Percentiles rank a stretch among this genome's conserved stretches.
These are phyloP conservation scores for Epizoanthus fatuus DNA, from an alignment of 92 coral and sea anemone species.

Conservation along the genomic window DNA sequence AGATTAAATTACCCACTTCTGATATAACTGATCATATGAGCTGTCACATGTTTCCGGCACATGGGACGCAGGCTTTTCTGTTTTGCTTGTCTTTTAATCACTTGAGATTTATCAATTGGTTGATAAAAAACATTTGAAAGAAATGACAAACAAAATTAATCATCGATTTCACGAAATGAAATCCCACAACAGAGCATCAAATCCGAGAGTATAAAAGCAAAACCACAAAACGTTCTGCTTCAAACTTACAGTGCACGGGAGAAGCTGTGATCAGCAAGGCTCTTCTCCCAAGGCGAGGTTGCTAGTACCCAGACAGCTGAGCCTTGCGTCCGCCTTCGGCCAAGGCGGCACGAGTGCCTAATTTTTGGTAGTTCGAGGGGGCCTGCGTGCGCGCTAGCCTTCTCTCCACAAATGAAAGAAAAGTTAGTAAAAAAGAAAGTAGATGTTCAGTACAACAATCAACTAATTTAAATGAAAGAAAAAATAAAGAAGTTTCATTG, in stretches of 20 bases:
- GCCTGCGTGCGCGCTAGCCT: constrained; percentile 72
- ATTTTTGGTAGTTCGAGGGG: constrained; percentile 77
- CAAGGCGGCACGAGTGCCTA: constrained; percentile 75
- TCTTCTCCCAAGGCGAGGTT: constrained; percentile 79
- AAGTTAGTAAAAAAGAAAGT: too few species aligned
- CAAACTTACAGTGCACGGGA: constrained; percentile 88
- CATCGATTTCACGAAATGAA: not conserved
- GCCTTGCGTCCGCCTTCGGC: constrained; percentile 83
- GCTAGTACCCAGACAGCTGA: constrained; percentile 70
- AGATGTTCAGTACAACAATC: too few species aligned
- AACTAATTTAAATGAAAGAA: too few species aligned
- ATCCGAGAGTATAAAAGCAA: constrained; percentile 54
- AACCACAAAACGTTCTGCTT: not conserved
- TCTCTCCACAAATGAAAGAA: not conserved
- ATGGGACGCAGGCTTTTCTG: constrained; percentile 5
- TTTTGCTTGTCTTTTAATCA: not conserved
- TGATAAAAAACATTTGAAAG: constrained; percentile 6
- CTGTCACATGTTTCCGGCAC: constrained; percentile 14
- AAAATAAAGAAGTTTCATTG: too few species aligned
- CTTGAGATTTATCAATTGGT: not conserved
- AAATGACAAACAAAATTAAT: constrained; percentile 1
- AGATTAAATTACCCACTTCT: not conserved
- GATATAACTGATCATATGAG: not conserved
- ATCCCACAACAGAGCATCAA: constrained; percentile 18
- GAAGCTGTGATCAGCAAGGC: constrained; percentile 79